A percentile compares a stretch with the other conserved stretches of the same genome.
These are phyloP conservation scores for Tethya wilhelma DNA, from an alignment of 37 sponge, comb jelly and placozoan species.

Conservation along the genomic window DNA sequence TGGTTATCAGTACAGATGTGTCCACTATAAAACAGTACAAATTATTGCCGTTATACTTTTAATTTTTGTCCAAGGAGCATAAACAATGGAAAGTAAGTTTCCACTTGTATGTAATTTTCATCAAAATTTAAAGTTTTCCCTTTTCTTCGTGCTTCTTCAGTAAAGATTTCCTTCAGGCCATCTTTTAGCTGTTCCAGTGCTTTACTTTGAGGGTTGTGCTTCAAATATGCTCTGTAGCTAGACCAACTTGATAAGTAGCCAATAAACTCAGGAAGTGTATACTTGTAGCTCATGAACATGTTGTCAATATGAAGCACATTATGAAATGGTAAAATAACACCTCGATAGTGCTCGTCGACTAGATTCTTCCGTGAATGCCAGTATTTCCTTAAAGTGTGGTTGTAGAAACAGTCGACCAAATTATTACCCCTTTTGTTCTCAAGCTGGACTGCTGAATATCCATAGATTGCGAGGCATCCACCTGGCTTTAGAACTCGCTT, in stretches of 20 bases:
- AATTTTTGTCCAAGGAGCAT: no score
- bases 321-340: conserved; percentile 37
- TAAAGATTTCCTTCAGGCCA: no score
- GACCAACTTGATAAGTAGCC: conserved; percentile 76
- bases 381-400: conserved; percentile 30
- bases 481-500: conserved; percentile 49
- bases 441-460: conserved; percentile 52
- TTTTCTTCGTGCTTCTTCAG: no score
- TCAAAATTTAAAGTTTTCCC: no score
- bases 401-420: conserved; percentile 42
- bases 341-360: conserved; percentile 46
- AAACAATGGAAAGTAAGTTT: no score
- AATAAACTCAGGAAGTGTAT: conserved; percentile 26
- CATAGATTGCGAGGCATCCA: conserved; percentile 81
- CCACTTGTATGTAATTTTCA: no score
- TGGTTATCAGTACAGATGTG: no score
- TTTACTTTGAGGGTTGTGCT: conserved; percentile 42
- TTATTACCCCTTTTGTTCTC: conserved; percentile 8
- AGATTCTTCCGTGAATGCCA: conserved; percentile 59
- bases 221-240: conserved; percentile 45
- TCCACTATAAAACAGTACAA: no score
- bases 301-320: conserved; percentile 19
- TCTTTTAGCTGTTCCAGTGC: conserved; percentile 38
- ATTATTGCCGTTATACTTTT: no score
- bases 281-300: conserved; percentile 1